phyloP scores from a whole-genome alignment of 2,888 invertebrate species.

The Acronicta alni region DNA sequence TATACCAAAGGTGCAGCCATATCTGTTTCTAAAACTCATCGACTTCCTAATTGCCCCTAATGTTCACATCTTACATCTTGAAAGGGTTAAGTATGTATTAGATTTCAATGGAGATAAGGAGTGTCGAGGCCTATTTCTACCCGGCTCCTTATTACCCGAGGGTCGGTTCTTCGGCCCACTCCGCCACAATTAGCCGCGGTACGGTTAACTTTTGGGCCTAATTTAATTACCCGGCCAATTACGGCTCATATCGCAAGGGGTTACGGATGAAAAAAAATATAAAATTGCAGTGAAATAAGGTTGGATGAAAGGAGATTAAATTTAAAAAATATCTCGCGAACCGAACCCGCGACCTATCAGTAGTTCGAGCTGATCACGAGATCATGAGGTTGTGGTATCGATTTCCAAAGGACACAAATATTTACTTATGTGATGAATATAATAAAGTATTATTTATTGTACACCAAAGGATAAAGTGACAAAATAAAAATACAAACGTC shows the following conservation, averaged over 20 bases:
- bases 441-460: too few species aligned
- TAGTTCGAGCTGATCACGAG: too few species aligned
- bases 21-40: conserved; percentile 8
- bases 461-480: too few species aligned
- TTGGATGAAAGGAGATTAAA: too few species aligned
- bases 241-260: conserved; percentile 35
- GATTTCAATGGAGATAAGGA: conserved; percentile 57
- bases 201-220: conserved; percentile 55
- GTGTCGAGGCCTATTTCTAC: conserved; percentile 42
- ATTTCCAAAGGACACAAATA: too few species aligned
- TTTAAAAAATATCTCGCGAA: too few species aligned
- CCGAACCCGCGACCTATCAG: too few species aligned
- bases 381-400: too few species aligned
- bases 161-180: conserved; percentile 37
- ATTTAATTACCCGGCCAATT: conserved; percentile 63
- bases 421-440: too few species aligned
- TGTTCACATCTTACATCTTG: conserved; percentile 49
- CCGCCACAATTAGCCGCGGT: conserved; percentile 45
- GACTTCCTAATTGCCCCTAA: conserved; percentile 32
- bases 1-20: neutral
- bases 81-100: conserved; percentile 58
- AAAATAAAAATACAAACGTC: too few species aligned
- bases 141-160: conserved; percentile 36
- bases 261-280: conserved; percentile 38
- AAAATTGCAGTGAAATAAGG: neutral